phyloP scores from a whole-genome alignment of 1,140 invertebrate genomes.

The Brachionus rotundiformis region DNA sequence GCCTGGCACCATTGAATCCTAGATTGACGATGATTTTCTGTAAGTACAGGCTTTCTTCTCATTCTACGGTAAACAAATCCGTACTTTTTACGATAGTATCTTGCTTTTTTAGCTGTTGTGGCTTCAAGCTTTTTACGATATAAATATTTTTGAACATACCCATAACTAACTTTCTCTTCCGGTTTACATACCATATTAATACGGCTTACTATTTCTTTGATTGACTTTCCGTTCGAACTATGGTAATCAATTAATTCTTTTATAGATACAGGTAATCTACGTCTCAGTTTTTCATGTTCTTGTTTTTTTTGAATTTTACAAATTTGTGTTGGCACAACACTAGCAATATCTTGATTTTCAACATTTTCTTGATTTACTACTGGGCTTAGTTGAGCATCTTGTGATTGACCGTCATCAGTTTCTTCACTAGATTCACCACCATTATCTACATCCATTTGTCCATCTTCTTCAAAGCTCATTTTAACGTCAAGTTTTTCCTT shows the following conservation, averaged over 20 bases:
- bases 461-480: constrained; percentile 27
- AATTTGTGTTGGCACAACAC: not conserved
- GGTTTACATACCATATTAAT: constrained; percentile 48
- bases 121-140: constrained; percentile 49
- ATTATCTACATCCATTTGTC: not conserved
- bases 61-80: constrained; percentile 49
- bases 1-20: constrained; percentile 49
- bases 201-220: constrained; percentile 46
- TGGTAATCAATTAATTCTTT: constrained; percentile 50
- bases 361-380: not conserved
- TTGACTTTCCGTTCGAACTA: constrained; percentile 45
- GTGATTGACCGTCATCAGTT: not conserved
- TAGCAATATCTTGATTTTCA: not conserved
- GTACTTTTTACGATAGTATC: constrained; percentile 47
- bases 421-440: not conserved
- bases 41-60: constrained; percentile 42
- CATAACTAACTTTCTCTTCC: constrained; percentile 45
- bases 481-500: constrained; percentile 35
- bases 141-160: constrained; percentile 50
- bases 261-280: constrained; percentile 28
- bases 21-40: constrained; percentile 40
- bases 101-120: constrained; percentile 32
- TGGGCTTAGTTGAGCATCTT: not conserved
- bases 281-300: constrained; percentile 48
- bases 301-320: not conserved